Conservation (phyloP, 2,888 invertebrate species). For the Watsonalla binaria region DNA sequence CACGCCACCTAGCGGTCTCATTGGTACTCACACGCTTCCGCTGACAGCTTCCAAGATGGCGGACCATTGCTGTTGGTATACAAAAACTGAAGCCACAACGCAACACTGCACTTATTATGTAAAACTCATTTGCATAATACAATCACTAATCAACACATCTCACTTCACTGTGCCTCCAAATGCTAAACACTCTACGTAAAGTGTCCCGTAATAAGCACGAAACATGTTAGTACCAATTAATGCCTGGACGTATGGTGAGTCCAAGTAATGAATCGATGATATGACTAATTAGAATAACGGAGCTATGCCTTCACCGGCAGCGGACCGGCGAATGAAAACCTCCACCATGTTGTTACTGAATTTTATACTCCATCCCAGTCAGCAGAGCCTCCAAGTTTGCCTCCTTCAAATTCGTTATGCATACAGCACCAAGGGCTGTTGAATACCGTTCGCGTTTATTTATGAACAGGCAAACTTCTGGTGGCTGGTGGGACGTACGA, state of each 20-base stretch:
- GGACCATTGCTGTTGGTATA: slow-evolving; percentile 21
- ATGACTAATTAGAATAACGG: slow-evolving; percentile 63
- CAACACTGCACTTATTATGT: slow-evolving; percentile 42
- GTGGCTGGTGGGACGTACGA: slow-evolving; percentile 74
- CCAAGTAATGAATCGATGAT: slow-evolving; percentile 32
- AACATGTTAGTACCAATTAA: not conserved
- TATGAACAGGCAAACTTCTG: slow-evolving; percentile 80
- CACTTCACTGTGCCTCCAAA: not conserved
- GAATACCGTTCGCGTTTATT: slow-evolving; percentile 80
- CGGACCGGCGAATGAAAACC: slow-evolving; percentile 76
- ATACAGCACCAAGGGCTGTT: slow-evolving; percentile 81
- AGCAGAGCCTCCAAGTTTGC: slow-evolving; percentile 79
- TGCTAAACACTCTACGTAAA: no score
- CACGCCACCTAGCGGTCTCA: slow-evolving; percentile 65
- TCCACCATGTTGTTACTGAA: slow-evolving; percentile 78
- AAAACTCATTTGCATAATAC: slow-evolving; percentile 44
- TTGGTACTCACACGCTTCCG: slow-evolving; percentile 44
- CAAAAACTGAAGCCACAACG: slow-evolving; percentile 28
- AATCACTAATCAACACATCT: slow-evolving; percentile 21
- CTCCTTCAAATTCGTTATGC: slow-evolving; percentile 80
- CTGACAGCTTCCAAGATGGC: slow-evolving; percentile 66
- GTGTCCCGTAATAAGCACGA: no score
- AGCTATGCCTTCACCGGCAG: slow-evolving; percentile 76
- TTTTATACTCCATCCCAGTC: slow-evolving; percentile 79
- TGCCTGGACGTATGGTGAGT: not conserved